A percentile compares a stretch with the other conserved stretches of the same genome.
phyloP scores from a whole-genome alignment of 2,113 vertebrate species.

The Oenanthe oenanthe region DNA sequence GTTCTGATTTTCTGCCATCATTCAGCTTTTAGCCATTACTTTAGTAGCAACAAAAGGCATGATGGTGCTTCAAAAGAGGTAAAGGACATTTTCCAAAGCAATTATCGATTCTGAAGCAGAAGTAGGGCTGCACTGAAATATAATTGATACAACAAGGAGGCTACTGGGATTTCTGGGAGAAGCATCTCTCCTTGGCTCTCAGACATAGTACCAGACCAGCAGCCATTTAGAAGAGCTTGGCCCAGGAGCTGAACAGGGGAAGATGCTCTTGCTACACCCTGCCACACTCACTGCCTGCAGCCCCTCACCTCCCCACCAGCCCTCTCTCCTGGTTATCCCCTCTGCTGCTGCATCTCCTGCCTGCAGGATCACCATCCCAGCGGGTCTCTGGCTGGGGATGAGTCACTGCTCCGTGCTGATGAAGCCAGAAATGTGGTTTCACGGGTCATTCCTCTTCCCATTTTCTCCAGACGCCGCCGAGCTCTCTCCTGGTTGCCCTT shows the following conservation, averaged over 20 bases:
- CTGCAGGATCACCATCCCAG: background rate
- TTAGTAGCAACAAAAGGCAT: background rate
- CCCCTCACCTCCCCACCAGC: background rate
- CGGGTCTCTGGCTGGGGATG: rapidly evolving
- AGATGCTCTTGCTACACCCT: background rate
- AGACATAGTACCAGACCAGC: background rate
- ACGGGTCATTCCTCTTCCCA: background rate
- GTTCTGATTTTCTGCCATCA: background rate
- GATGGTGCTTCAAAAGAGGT: background rate
- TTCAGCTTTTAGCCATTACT: background rate
- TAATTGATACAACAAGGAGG: background rate
- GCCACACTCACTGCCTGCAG: background rate
- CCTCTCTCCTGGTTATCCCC: background rate
- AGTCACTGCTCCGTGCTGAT: background rate
- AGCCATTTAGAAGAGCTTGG: background rate
- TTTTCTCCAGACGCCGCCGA: rapidly evolving
- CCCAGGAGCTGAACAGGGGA: background rate
- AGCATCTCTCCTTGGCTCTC: background rate
- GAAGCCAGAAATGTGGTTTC: background rate
- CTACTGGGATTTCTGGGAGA: background rate
- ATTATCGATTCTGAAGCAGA: background rate
- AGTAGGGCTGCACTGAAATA: background rate
- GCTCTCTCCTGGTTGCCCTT: background rate
- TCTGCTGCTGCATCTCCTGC: background rate
- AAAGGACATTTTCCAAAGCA: background rate